A percentile compares a stretch with the other conserved stretches of the same genome.
Conservation (phyloP, 1,140 invertebrate species). For the Penaeus vannamei region DNA sequence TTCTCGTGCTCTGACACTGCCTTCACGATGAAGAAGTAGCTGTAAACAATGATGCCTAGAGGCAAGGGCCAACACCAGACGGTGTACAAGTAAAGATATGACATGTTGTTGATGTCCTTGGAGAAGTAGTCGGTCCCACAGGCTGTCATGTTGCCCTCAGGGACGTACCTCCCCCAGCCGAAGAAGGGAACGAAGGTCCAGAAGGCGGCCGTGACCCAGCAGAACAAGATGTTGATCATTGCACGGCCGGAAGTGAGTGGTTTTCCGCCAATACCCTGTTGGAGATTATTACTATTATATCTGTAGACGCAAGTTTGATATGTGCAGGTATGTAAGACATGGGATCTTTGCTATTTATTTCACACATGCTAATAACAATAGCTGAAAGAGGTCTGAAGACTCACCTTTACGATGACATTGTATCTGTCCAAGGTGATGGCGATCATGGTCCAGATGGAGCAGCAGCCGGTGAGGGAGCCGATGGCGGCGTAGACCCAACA, state of each 20-base stretch:
- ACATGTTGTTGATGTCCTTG: background rate
- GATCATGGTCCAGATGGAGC: constrained; percentile 2
- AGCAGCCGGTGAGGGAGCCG: background rate
- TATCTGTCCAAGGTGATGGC: background rate
- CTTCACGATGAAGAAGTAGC: background rate
- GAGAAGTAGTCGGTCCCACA: constrained; percentile 4
- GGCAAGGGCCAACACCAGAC: background rate
- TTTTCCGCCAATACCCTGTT: background rate
- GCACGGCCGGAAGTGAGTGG: background rate
- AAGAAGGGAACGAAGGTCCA: background rate
- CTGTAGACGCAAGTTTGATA: no score
- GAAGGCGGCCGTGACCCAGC: background rate
- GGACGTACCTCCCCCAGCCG: background rate
- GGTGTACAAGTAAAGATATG: background rate
- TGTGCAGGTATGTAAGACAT: no score
- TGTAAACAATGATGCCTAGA: background rate
- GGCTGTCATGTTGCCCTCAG: constrained; percentile 10
- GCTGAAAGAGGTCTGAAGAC: no score
- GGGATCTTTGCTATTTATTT: no score
- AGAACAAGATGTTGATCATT: background rate
- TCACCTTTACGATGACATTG: constrained; percentile 3
- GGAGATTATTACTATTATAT: no score
- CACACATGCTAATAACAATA: no score
- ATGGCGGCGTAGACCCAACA: background rate
- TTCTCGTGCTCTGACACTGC: background rate